Evolutionary conservation across 2,797 vertebrate species (phyloP), one percentile per base, ranked within the genome.

Genomic region (Scolopax bukidnonensis): DNA sequence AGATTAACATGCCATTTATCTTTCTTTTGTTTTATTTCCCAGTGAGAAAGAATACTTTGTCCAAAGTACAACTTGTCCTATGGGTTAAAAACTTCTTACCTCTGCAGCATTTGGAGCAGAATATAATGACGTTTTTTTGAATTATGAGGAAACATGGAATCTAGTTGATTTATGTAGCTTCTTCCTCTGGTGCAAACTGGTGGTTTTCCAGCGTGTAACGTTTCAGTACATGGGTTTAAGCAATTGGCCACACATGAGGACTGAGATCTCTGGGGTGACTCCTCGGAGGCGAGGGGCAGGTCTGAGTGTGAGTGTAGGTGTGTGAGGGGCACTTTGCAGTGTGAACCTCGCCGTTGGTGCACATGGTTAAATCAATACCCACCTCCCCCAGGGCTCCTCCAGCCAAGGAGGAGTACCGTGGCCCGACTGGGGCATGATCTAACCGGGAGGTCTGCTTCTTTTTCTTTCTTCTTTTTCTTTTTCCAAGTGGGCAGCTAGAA

Each of bases 21-120:
- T 94, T 88, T 90, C 83, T 89, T 84, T 56, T 48, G 45, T 30
- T 88, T 89, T 83, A 21, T 71, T 87, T 86, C 51, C 93, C 69
- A 70, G 33, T 21, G 33, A 89, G 50, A 84, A 89, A 83, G 65
- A 82, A 24, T n/a, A 71, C 47, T 74, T 73, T 32, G 9, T 43
- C 63, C 33, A 50, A 67, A 47, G n/a, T 56, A n/a, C 57, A 38
- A 43, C 12, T 61, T 92, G 65, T 36, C 50, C 41, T 57, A 25
- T 9, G 16, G n/a, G 21, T 36, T 69, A 70, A 94, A 91, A 88
- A 79, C 25, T 17, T 76, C 50, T 84, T 40, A 43, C 32, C 21
- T 56, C 30, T 78, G 54, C n/a, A 56, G 14, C 5, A 65, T 84
- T 54, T 28, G 87, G 21, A 76, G 41, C 6, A 48, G 77, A 76